Evolutionary conservation across 2,888 invertebrate species (phyloP).

Genomic region (Chrysolina oricalcia): DNA sequence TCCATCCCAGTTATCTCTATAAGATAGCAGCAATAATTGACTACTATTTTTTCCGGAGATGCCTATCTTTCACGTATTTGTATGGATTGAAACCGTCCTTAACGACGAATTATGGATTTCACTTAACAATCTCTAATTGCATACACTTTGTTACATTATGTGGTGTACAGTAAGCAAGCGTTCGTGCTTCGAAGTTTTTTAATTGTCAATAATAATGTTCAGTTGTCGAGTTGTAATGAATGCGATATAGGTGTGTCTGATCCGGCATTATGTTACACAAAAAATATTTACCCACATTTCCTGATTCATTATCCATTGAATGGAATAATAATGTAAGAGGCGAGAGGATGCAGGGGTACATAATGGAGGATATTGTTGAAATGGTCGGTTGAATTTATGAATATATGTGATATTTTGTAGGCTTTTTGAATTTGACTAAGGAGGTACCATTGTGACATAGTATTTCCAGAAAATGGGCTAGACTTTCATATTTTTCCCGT

Average conservation of each 20-base stretch:
- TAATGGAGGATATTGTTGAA: no score
- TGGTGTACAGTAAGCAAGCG: conserved; percentile 34
- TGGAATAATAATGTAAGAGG: not conserved
- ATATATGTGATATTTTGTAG: no score
- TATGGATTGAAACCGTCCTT: conserved; percentile 51
- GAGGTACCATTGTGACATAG: no score
- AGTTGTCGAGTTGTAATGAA: conserved; percentile 5
- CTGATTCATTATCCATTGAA: conserved; percentile 12
- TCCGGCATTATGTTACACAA: conserved; percentile 3
- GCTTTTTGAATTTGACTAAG: no score
- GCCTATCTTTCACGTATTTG: conserved; percentile 54
- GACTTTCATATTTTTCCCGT: no score
- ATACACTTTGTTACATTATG: conserved; percentile 51
- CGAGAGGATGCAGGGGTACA: not conserved
- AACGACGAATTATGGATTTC: conserved; percentile 52
- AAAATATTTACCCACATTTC: not conserved
- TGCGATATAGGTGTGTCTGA: conserved; percentile 20
- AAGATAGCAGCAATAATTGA: conserved; percentile 58
- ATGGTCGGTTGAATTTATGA: no score
- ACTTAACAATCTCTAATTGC: conserved; percentile 50
- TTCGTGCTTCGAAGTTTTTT: conserved; percentile 13
- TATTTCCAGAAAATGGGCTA: no score
- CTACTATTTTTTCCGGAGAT: conserved; percentile 55
- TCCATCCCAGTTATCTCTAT: conserved; percentile 56
- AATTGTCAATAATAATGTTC: conserved; percentile 26